A percentile compares a stretch with the other conserved stretches of the same genome.
Evolutionary conservation across 2,888 invertebrate species (phyloP).

Genomic region (Ganaspis brasiliensis): DNA sequence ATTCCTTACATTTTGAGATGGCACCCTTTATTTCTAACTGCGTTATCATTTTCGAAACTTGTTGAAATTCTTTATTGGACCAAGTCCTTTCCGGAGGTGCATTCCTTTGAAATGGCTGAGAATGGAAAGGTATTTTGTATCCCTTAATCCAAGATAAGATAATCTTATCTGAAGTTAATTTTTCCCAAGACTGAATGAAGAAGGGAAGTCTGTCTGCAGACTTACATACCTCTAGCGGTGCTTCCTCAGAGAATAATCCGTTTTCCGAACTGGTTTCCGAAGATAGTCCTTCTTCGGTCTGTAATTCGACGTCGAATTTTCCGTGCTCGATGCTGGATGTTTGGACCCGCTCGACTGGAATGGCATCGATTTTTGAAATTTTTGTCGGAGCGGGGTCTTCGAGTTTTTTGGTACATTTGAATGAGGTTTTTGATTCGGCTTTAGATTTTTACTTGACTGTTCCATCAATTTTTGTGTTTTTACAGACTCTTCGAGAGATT

Average conservation of each 20-base stretch:
- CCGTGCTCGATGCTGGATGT: neutral
- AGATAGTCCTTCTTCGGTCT: neutral
- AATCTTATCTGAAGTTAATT: conserved; percentile 44
- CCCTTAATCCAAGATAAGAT: conserved; percentile 46
- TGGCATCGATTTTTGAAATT: neutral
- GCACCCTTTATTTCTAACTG: conserved; percentile 42
- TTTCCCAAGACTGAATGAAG: conserved; percentile 38
- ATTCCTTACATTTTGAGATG: conserved; percentile 24
- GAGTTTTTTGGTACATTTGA: conserved; percentile 45
- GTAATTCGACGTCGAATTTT: neutral
- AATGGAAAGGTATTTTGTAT: conserved; percentile 40
- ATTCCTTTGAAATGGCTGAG: neutral
- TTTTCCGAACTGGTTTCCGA: neutral
- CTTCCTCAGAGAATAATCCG: neutral
- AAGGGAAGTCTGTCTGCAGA: conserved; percentile 39
- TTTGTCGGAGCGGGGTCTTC: conserved; percentile 35
- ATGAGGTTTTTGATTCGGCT: conserved; percentile 34
- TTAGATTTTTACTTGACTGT: conserved; percentile 14
- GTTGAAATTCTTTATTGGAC: conserved; percentile 8
- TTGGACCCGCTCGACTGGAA: conserved; percentile 20
- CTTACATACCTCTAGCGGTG: conserved; percentile 36
- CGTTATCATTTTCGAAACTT: neutral
- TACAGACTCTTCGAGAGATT: conserved; percentile 51
- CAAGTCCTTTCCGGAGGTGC: neutral
- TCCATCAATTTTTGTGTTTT: conserved; percentile 47